Evolutionary conservation across 2,888 invertebrate genomes (phyloP).

Genomic region (Rhagium mordax): DNA sequence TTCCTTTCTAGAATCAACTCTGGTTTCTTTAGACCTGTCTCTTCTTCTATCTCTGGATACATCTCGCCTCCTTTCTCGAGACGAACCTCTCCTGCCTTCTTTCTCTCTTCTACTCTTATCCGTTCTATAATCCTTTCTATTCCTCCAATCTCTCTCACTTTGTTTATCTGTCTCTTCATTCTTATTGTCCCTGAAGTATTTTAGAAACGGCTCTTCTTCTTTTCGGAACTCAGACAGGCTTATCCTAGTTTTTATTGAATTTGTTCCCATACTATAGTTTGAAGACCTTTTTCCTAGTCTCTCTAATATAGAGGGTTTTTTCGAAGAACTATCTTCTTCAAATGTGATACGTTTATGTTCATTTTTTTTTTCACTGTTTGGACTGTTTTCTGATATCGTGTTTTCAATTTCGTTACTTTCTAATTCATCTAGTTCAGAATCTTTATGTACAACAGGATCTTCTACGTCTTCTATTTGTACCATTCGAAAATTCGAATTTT

Average conservation of each 20-base stretch:
- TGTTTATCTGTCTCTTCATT: constrained; percentile 34
- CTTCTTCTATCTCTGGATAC: constrained; percentile 46
- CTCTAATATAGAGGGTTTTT: constrained; percentile 70
- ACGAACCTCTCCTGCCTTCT: constrained; percentile 36
- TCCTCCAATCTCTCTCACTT: constrained; percentile 33
- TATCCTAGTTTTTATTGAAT: constrained; percentile 45
- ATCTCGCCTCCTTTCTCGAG: constrained; percentile 38
- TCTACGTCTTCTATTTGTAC: background rate
- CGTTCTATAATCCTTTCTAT: constrained; percentile 41
- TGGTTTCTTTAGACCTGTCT: constrained; percentile 18
- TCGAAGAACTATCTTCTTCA: constrained; percentile 48
- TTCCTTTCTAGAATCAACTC: constrained; percentile 15
- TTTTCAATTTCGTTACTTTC: background rate
- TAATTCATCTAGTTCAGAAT: background rate
- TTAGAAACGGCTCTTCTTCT: constrained; percentile 62
- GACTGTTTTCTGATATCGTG: constrained; percentile 15
- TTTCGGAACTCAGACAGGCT: constrained; percentile 59
- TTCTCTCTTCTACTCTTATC: constrained; percentile 52
- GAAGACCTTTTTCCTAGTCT: constrained; percentile 68
- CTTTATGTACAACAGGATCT: background rate
- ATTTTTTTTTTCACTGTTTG: constrained; percentile 34
- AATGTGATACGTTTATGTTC: constrained; percentile 47
- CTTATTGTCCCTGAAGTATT: constrained; percentile 58
- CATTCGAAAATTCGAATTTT: background rate
- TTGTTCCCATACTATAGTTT: constrained; percentile 42